Evolutionary conservation across 2,113 vertebrate species (phyloP).

Genomic region (rabbit (Oryctolagus cuniculus)): mOryCun1.1 NC_091434.1:41891501-41892000

Average conservation of each 20-base stretch:
- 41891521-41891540: slow-evolving; percentile 87
- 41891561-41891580: slow-evolving; percentile 91
- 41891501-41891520: slow-evolving; percentile 87
- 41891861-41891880: slow-evolving; percentile 92
- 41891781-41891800: slow-evolving; percentile 95
- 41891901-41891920: slow-evolving; percentile 96
- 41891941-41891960: slow-evolving; percentile 95
- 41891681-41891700: slow-evolving; percentile 92
- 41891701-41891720: slow-evolving; percentile 92
- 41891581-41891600: slow-evolving; percentile 89
- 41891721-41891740: slow-evolving; percentile 94
- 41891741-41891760: slow-evolving; percentile 94
- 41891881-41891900: slow-evolving; percentile 93
- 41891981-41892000: slow-evolving; percentile 99
- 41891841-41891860: slow-evolving; percentile 94
- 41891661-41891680: slow-evolving; percentile 92
- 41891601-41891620: slow-evolving; percentile 87
- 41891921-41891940: slow-evolving; percentile 94
- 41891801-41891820: slow-evolving; percentile 94
- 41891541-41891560: slow-evolving; percentile 90
- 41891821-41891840: slow-evolving; percentile 93
- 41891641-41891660: slow-evolving; percentile 93
- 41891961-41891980: slow-evolving; percentile 98
- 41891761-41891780: slow-evolving; percentile 94
- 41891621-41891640: slow-evolving; percentile 91